A percentile compares a stretch with the other conserved stretches of the same genome.
Evolutionary conservation across 30 jellyfish, hydroid and myxozoan species (phyloP).

Genomic region (Calvadosia cruxmelitensis): DNA sequence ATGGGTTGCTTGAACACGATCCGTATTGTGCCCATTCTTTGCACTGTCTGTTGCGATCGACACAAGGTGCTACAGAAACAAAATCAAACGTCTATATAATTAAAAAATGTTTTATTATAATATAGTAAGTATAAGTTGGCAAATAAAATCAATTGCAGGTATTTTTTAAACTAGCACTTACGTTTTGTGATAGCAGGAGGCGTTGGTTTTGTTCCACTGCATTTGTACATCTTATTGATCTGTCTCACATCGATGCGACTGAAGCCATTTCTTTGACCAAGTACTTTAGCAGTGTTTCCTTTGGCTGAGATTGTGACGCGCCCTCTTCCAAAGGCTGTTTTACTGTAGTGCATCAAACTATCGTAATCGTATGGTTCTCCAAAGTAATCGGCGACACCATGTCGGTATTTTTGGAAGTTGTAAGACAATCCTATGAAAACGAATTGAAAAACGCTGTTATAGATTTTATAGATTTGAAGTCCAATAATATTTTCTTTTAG

Average conservation of each 20-base stretch:
- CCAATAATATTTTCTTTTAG: no score
- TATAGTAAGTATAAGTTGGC: no score
- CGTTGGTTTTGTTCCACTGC: not conserved
- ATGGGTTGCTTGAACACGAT: not conserved
- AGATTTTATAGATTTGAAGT: no score
- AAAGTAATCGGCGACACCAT: not conserved
- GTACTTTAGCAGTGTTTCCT: not conserved
- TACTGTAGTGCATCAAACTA: not conserved
- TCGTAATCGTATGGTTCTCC: not conserved
- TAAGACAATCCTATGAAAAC: not conserved
- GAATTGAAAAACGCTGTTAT: not conserved
- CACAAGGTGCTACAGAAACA: not conserved
- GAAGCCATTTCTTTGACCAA: not conserved
- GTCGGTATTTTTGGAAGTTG: not conserved
- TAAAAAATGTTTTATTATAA: no score
- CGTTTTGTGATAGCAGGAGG: not conserved
- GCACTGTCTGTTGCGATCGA: not conserved
- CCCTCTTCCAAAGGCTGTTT: not conserved
- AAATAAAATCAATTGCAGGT: no score
- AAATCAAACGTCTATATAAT: no score
- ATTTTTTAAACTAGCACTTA: not conserved
- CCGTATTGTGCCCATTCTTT: not conserved
- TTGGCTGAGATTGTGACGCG: not conserved
- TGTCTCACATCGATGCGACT: not conserved
- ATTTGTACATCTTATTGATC: not conserved